Conservation (phyloP, 2,888 invertebrate species). For the Drosophila colorata region DNA sequence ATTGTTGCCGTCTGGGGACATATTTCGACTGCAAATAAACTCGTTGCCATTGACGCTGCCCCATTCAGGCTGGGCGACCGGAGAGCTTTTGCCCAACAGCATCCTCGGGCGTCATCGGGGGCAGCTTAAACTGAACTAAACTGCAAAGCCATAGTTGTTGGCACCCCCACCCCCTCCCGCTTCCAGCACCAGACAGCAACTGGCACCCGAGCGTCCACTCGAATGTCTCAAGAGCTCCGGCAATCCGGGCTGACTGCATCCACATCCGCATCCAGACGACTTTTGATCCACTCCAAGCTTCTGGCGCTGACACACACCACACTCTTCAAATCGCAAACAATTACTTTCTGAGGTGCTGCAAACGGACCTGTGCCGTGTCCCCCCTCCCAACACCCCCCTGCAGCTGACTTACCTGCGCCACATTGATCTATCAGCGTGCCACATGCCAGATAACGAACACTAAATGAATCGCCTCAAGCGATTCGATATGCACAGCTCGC, state of each 20-base stretch:
- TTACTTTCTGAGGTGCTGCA: slow-evolving; percentile 80
- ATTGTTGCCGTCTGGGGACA: slow-evolving; percentile 78
- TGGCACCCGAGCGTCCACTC: slow-evolving; percentile 66
- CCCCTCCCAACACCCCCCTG: not conserved
- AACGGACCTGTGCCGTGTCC: slow-evolving; percentile 18
- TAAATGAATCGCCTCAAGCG: slow-evolving; percentile 59
- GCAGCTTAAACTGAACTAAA: slow-evolving; percentile 63
- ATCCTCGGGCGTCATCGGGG: slow-evolving; percentile 47
- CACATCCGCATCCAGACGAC: slow-evolving; percentile 38
- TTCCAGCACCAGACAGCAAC: slow-evolving; percentile 5
- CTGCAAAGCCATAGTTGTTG: slow-evolving; percentile 42
- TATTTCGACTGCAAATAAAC: slow-evolving; percentile 82
- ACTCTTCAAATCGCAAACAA: slow-evolving; percentile 82
- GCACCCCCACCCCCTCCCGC: too few relatives aligned
- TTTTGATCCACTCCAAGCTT: slow-evolving; percentile 39
- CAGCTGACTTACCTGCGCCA: slow-evolving; percentile 51
- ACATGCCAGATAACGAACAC: slow-evolving; percentile 66
- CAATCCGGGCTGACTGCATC: slow-evolving; percentile 47
- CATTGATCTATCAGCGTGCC: slow-evolving; percentile 69
- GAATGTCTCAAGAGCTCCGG: slow-evolving; percentile 76
- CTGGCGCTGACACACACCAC: slow-evolving; percentile 61
- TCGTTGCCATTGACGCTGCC: slow-evolving; percentile 56
- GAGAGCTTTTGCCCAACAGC: slow-evolving; percentile 30
- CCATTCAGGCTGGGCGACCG: slow-evolving; percentile 29
- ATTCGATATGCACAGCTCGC: slow-evolving; percentile 29